phyloP scores from a whole-genome alignment of 2,888 invertebrate species.

The Dysmachus trigonus region DNA sequence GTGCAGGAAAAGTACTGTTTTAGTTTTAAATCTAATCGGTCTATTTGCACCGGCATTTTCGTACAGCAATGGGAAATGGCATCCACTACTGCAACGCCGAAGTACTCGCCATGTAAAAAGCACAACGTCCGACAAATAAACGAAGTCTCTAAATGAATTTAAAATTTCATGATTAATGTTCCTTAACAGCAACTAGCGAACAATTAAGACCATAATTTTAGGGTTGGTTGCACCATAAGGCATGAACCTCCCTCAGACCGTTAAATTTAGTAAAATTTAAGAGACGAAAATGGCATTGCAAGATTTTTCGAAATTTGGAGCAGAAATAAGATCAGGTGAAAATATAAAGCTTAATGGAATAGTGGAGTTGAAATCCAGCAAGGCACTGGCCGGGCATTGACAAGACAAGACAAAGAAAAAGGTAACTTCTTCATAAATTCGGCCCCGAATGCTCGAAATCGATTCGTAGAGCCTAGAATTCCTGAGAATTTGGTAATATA shows the following conservation, averaged over 20 bases:
- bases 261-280: slow-evolving; percentile 5
- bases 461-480: background rate
- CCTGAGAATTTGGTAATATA: background rate
- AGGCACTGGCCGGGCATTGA: background rate
- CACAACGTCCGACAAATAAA: background rate
- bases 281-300: background rate
- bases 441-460: background rate
- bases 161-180: slow-evolving; percentile 21
- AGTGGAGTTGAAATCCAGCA: background rate
- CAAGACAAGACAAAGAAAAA: background rate
- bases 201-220: background rate
- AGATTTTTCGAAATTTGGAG: background rate
- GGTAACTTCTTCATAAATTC: slow-evolving; percentile 11
- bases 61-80: no score
- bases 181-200: background rate
- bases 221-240: background rate
- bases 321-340: slow-evolving; percentile 17
- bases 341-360: slow-evolving; percentile 27
- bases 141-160: slow-evolving; percentile 8
- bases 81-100: no score
- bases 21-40: no score
- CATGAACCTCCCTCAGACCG: background rate
- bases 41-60: no score
- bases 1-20: no score
- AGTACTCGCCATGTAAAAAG: no score